These are phyloP conservation scores for Drosophila truncata DNA, from an alignment of 1,140 invertebrate genomes.

Conservation along the genomic window DNA sequence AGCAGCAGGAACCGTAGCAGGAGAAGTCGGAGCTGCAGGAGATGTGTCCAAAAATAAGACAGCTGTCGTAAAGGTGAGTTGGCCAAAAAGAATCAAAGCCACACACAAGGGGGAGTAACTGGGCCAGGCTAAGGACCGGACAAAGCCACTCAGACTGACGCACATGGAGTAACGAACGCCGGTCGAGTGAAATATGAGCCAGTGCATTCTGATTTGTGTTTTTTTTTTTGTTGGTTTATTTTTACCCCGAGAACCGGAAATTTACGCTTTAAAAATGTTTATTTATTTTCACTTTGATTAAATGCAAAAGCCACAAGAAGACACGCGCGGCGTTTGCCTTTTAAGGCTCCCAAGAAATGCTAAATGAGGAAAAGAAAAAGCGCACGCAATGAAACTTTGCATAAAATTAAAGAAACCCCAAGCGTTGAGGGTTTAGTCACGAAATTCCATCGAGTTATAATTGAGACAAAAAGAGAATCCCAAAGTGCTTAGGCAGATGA, in stretches of 20 bases:
- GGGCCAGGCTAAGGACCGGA: constrained; percentile 32
- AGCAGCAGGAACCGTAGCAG: neutral
- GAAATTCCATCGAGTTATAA: constrained; percentile 63
- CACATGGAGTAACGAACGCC: constrained; percentile 28
- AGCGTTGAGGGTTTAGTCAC: constrained; percentile 65
- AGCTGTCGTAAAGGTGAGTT: constrained; percentile 73
- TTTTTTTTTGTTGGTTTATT: constrained; percentile 55
- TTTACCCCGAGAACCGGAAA: constrained; percentile 74
- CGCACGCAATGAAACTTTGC: constrained; percentile 65
- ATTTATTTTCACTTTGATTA: constrained; percentile 82
- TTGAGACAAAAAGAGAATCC: constrained; percentile 29
- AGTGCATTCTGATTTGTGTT: constrained; percentile 33
- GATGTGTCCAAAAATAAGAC: constrained; percentile 63
- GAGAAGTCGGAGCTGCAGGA: neutral
- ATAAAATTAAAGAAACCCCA: constrained; percentile 68
- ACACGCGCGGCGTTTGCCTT: constrained; percentile 69
- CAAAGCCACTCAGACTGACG: constrained; percentile 55
- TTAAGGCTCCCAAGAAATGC: constrained; percentile 44
- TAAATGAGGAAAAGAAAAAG: constrained; percentile 32
- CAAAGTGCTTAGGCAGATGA: constrained; percentile 37
- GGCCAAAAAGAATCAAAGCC: constrained; percentile 18
- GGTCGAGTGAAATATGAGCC: constrained; percentile 58
- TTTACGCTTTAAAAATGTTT: constrained; percentile 62
- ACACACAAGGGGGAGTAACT: constrained; percentile 30
- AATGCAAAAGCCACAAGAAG: constrained; percentile 70